Evolutionary conservation across 2,888 invertebrate genomes (phyloP).

Genomic region (Volucella bombylans): DNA sequence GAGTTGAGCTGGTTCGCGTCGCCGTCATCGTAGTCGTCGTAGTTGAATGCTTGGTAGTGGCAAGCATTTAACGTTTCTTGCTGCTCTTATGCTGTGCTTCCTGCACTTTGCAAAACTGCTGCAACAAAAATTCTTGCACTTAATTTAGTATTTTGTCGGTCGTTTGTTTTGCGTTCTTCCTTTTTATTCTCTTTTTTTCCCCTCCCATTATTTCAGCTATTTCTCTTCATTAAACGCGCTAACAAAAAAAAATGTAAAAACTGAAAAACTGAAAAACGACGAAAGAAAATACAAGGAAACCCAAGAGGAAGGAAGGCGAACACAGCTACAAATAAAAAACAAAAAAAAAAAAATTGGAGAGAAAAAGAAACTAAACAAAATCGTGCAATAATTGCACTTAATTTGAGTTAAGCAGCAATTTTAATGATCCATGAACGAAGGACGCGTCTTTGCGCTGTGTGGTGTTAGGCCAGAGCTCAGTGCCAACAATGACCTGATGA

Average conservation of each 20-base stretch:
- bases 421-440: slow-evolving; percentile 74
- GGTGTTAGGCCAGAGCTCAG: slow-evolving; percentile 58
- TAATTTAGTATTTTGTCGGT: slow-evolving; percentile 71
- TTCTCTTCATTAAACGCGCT: slow-evolving; percentile 63
- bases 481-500: slow-evolving; percentile 10
- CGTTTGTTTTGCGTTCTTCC: slow-evolving; percentile 37
- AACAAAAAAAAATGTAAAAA: slow-evolving; percentile 8
- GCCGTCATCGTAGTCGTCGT: neutral
- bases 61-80: slow-evolving; percentile 38
- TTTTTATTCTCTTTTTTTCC: slow-evolving; percentile 14
- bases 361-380: slow-evolving; percentile 38
- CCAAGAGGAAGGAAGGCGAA: slow-evolving; percentile 50
- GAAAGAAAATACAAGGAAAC: slow-evolving; percentile 31
- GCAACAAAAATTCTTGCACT: slow-evolving; percentile 69
- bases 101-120: slow-evolving; percentile 2
- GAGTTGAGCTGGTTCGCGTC: slow-evolving; percentile 27
- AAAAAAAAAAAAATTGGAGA: neutral
- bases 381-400: slow-evolving; percentile 74
- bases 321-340: neutral
- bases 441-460: slow-evolving; percentile 58
- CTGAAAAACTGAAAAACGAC: slow-evolving; percentile 6
- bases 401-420: slow-evolving; percentile 74
- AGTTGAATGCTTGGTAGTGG: neutral
- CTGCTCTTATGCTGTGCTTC: slow-evolving; percentile 16
- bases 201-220: slow-evolving; percentile 34